phyloP scores from a whole-genome alignment of 2,797 vertebrate genomes.

The Jordanella pulchra region DNA sequence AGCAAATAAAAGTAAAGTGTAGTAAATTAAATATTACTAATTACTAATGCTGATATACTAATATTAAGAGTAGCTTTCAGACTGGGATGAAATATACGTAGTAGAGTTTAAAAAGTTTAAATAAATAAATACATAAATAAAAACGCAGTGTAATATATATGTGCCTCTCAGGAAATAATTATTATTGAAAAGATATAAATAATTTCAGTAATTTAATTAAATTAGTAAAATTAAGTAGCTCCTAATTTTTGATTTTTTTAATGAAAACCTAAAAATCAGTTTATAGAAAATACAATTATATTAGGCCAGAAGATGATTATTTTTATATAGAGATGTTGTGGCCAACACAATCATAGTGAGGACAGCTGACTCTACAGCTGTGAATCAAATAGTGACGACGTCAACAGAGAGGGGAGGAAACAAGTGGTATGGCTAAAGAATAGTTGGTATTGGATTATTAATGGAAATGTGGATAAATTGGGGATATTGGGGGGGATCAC shows the following conservation, averaged over 20 bases:
- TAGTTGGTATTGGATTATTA: too few species aligned
- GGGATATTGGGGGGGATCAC: not conserved
- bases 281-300: not conserved
- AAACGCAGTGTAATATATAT: not conserved
- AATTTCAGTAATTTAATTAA: not conserved
- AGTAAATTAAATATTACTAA: not conserved
- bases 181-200: not conserved
- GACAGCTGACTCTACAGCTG: not conserved
- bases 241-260: not conserved
- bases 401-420: too few species aligned
- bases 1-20: not conserved
- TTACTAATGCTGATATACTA: not conserved
- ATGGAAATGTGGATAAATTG: too few species aligned
- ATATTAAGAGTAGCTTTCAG: not conserved
- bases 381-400: not conserved
- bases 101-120: not conserved
- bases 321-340: not conserved
- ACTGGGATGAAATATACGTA: not conserved
- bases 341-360: not conserved
- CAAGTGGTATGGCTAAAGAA: not conserved
- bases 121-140: conserved; percentile 15
- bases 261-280: not conserved
- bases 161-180: not conserved
- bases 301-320: not conserved
- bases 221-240: not conserved